These are phyloP conservation scores for Xiphias gladius DNA, from an alignment of 2,113 vertebrate genomes.

Conservation along the genomic window DNA sequence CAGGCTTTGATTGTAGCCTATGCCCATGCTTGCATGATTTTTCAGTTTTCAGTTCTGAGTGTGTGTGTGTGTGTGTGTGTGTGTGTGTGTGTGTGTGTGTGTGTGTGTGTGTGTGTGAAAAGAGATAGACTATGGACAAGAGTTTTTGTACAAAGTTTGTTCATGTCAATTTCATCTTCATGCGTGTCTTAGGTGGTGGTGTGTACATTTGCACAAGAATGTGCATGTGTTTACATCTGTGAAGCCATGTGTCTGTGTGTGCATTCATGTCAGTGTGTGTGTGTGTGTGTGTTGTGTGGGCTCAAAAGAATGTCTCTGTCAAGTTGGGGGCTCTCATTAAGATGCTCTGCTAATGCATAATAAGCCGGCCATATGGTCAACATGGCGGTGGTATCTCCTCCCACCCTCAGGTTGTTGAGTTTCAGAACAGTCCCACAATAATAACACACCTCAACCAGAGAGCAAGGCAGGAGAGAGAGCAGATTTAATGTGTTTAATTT, in stretches of 20 bases:
- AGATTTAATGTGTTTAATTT: constrained; percentile 25
- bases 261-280: constrained; percentile 8
- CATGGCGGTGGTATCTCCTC: constrained; percentile 27
- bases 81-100: constrained; percentile 25
- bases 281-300: constrained; percentile 3
- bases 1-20: constrained; percentile 39
- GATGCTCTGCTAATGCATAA: constrained; percentile 66
- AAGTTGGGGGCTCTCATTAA: constrained; percentile 71
- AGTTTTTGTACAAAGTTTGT: constrained; percentile 8
- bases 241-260: background rate
- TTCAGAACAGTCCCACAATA: constrained; percentile 36
- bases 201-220: background rate
- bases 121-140: background rate
- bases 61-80: constrained; percentile 1
- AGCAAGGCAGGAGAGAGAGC: background rate
- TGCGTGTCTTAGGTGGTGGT: background rate
- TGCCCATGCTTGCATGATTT: constrained; percentile 7
- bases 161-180: constrained; percentile 17
- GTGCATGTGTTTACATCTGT: constrained; percentile 2
- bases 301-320: constrained; percentile 66
- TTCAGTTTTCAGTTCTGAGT: constrained; percentile 17
- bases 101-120: constrained; percentile 5
- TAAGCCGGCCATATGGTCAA: constrained; percentile 71
- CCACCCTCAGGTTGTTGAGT: constrained; percentile 56
- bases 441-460: constrained; percentile 32